Evolutionary conservation across 2,888 invertebrate genomes (phyloP), one percentile per base, ranked within the genome.

Genomic region (Cheilosia soror): DNA sequence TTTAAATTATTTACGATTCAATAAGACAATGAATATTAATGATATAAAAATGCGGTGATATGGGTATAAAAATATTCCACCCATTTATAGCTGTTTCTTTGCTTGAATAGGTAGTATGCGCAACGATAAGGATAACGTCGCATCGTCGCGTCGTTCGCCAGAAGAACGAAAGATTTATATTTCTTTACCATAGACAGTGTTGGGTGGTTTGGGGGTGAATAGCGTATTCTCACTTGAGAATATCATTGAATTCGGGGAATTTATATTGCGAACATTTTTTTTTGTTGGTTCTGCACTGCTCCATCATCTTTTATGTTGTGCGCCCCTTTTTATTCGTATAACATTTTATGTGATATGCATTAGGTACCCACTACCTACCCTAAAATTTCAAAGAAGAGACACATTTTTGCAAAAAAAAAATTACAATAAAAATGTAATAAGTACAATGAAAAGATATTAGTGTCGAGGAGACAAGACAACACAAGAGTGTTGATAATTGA

Each of bases 1-100:
- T 66, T 68, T 77, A 68, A 77, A 77, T 77, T 77, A 77, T 77
- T 77, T 65, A 65, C 65, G 68, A 77, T 68, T 77, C 76, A 77
- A 77, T 77, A 77, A 68, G 76, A 77, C 76, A 77, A 77, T 77
- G 68, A 77, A 68, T 77, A 77, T 68, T 62, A 77, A 77, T 44
- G 68, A 53, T 31, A 53, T 44, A 60, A 77, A 58, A 75, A 53
- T 47, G 15, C 57, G 58, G 40, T 31, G 31, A 31, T 60, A 49
- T 31, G 33, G 33, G 42, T 13, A 65, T 42, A 47, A 37, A 47
- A 65, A 40, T 7, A 42, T 42, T 27, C 20, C 51, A 27, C 73
- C 53, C 55, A 63, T 65, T 57, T 65, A 57, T 55, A 33, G 37
- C 13, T 37, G 25, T 11, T 11, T 42, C 13, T 13, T 55, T 42